phyloP scores from a whole-genome alignment of 1,140 invertebrate species.

The Gyrodactylus salaris region DNA sequence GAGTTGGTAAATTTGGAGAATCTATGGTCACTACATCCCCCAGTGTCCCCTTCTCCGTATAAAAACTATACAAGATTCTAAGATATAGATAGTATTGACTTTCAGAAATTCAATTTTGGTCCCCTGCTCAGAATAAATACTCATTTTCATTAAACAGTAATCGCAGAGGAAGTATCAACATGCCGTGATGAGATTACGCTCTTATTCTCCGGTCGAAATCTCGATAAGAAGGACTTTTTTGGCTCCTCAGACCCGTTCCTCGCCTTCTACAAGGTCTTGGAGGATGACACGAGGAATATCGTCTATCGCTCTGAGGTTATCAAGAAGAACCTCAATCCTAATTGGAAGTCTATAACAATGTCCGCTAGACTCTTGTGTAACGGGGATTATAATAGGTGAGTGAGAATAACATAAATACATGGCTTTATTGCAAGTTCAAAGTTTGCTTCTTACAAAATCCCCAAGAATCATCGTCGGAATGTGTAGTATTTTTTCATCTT shows the following conservation, averaged over 20 bases:
- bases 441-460: too few species aligned
- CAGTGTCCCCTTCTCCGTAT: too few species aligned
- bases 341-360: constrained; percentile 3
- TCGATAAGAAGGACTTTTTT: constrained; percentile 26
- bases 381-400: constrained; percentile 1
- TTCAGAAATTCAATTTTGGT: too few species aligned
- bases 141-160: constrained; percentile 4
- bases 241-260: constrained; percentile 26
- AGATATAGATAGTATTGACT: too few species aligned
- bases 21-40: too few species aligned
- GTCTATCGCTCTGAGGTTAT: constrained; percentile 12
- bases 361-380: constrained; percentile 1
- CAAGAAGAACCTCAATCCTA: not conserved
- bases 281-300: constrained; percentile 13
- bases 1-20: too few species aligned
- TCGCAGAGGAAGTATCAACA: not conserved
- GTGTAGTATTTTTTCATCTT: too few species aligned
- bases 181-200: constrained; percentile 19
- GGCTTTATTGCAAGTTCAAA: not conserved
- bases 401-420: constrained; percentile 8
- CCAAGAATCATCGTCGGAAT: too few species aligned
- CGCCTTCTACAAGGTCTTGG: not conserved
- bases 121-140: too few species aligned
- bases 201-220: constrained; percentile 18
- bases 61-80: too few species aligned